Evolutionary conservation across 2,113 vertebrate species (phyloP).

Genomic region (Zonotrichia leucophrys): DNA sequence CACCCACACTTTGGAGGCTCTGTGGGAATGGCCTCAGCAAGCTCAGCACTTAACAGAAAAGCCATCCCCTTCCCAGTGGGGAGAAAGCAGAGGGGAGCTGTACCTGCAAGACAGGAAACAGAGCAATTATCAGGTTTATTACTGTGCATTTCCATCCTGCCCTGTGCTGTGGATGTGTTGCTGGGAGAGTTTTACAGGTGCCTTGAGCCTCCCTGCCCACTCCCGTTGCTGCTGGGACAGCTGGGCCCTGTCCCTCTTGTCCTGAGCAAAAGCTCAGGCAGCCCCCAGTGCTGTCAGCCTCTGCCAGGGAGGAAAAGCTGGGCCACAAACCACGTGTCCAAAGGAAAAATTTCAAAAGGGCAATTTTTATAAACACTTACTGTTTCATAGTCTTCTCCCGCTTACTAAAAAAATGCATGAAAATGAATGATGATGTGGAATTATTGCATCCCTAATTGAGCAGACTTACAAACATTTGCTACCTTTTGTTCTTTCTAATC

Average conservation of each 20-base stretch:
- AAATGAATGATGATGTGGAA: not conserved
- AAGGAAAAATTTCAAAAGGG: not conserved
- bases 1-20: not conserved
- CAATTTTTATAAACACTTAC: not conserved
- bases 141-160: not conserved
- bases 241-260: not conserved
- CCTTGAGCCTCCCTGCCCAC: not conserved
- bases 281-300: not conserved
- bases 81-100: not conserved
- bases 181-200: not conserved
- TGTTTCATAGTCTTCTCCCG: not conserved
- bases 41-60: not conserved
- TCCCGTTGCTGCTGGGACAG: not conserved
- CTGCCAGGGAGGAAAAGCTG: not conserved
- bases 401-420: not conserved
- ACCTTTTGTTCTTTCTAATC: slow-evolving; percentile 43
- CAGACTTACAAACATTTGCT: not conserved
- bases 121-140: not conserved
- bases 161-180: not conserved
- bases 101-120: not conserved
- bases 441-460: not conserved
- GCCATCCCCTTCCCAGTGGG: not conserved
- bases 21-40: not conserved
- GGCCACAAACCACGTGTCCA: not conserved
- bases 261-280: not conserved